phyloP scores from a whole-genome alignment of 1,140 invertebrate genomes.

The Cepaea nemoralis region DNA sequence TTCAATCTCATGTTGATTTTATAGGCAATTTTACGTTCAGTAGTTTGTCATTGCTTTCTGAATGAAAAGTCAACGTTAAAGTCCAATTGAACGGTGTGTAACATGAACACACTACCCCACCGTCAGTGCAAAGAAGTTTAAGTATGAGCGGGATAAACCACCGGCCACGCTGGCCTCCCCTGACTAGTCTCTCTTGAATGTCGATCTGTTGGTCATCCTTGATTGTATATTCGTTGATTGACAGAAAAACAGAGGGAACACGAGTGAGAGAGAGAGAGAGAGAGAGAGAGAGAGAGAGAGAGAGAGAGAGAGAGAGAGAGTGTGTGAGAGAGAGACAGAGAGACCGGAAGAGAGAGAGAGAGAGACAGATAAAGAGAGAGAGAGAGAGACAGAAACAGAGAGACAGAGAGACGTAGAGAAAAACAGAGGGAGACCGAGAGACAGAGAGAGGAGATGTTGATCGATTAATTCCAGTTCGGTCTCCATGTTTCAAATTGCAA shows the following conservation, averaged over 20 bases:
- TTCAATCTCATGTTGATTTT: no score
- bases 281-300: conserved; percentile 26
- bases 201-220: no score
- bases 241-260: background rate
- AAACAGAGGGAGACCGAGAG: background rate
- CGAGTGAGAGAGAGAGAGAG: background rate
- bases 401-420: conserved; percentile 9
- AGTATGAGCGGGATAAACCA: no score
- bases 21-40: no score
- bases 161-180: no score
- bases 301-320: background rate
- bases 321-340: background rate
- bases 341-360: conserved; percentile 20
- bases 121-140: no score
- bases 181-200: no score
- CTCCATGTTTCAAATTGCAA: background rate
- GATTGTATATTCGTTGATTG: no score
- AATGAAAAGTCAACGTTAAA: no score
- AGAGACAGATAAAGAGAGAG: background rate
- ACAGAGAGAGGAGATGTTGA: background rate
- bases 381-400: background rate
- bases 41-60: no score
- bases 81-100: no score
- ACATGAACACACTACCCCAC: no score
- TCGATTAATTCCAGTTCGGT: background rate